phyloP scores from a whole-genome alignment of 2,797 vertebrate genomes.

The Clarias fuscus region DNA sequence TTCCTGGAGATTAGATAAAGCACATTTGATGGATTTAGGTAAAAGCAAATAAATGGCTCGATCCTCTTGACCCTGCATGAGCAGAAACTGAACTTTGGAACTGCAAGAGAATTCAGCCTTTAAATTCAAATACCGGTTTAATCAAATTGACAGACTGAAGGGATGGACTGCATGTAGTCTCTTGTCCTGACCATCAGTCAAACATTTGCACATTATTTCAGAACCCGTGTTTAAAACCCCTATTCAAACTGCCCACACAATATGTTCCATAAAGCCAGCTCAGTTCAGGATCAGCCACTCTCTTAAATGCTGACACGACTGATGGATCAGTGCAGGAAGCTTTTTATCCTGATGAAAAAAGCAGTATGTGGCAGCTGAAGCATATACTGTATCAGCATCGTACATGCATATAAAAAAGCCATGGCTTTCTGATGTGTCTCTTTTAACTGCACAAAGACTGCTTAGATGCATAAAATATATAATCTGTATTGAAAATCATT shows the following conservation, averaged over 20 bases:
- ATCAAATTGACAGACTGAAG: not conserved
- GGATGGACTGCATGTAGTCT: not conserved
- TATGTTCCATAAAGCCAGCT: conserved; percentile 21
- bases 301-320: not conserved
- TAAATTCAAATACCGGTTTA: not conserved
- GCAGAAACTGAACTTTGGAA: not conserved
- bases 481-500: not conserved
- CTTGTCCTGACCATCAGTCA: not conserved
- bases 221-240: not conserved
- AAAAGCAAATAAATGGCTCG: not conserved
- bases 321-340: not conserved
- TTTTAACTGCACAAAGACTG: not conserved
- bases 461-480: not conserved
- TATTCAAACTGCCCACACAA: not conserved
- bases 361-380: not conserved
- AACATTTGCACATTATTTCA: conserved; percentile 1
- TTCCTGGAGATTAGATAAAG: conserved; percentile 13
- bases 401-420: not conserved
- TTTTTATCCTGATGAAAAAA: conserved; percentile 24
- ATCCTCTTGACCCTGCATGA: not conserved
- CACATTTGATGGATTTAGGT: conserved; percentile 25
- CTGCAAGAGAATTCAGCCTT: not conserved
- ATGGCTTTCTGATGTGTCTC: not conserved
- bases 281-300: not conserved
- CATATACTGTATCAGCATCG: not conserved